Percentiles rank a stretch among this genome's conserved stretches.
Conservation (phyloP, 2,113 vertebrate species). For the Penelope pileata region DNA sequence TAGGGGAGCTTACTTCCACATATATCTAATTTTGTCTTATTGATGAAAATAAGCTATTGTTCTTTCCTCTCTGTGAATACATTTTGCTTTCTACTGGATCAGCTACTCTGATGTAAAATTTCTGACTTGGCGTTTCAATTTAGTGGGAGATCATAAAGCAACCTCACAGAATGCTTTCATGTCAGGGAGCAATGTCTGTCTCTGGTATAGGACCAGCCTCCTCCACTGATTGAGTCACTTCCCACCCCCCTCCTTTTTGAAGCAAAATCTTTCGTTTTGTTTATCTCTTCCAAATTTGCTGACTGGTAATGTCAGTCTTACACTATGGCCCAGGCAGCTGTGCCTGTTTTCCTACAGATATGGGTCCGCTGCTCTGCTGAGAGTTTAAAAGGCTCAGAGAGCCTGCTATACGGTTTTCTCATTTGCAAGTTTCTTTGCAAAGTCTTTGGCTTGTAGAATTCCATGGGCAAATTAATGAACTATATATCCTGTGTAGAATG, state of each 20-base stretch:
- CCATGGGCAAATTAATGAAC: not conserved
- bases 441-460: not conserved
- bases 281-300: not conserved
- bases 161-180: not conserved
- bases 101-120: not conserved
- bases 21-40: not conserved
- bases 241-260: not conserved
- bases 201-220: not conserved
- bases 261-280: not conserved
- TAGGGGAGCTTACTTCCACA: not conserved
- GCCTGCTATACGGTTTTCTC: not conserved
- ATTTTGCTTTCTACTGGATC: not conserved
- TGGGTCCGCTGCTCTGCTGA: not conserved
- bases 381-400: not conserved
- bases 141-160: not conserved
- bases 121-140: not conserved
- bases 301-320: not conserved
- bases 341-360: not conserved
- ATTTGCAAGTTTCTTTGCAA: not conserved
- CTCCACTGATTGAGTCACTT: accelerated
- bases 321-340: not conserved
- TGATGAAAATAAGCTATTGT: not conserved
- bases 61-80: not conserved
- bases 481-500: not conserved
- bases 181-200: not conserved